phyloP scores from a whole-genome alignment of 2,888 invertebrate species.

The Lamellibrachia satsuma region DNA sequence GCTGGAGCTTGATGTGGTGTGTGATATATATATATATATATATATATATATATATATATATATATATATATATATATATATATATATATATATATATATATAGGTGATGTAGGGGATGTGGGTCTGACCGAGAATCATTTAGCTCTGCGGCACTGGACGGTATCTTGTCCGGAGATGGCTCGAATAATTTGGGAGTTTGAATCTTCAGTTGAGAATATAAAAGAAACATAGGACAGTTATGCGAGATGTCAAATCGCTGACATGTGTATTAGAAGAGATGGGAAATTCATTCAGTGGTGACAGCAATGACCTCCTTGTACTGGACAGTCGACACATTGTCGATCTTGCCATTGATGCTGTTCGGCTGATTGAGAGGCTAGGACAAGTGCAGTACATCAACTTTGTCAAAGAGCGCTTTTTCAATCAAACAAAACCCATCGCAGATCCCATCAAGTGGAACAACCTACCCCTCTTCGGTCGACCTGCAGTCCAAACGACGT shows the following conservation, averaged over 20 bases:
- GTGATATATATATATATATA: too few species aligned
- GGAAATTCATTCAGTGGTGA: slow-evolving; percentile 35
- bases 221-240: slow-evolving; percentile 31
- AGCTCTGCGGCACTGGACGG: slow-evolving; percentile 36
- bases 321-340: background rate
- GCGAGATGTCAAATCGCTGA: slow-evolving; percentile 31
- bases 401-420: too few species aligned
- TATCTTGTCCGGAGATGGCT: slow-evolving; percentile 38
- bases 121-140: slow-evolving; percentile 39
- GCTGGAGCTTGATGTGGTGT: too few species aligned
- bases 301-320: slow-evolving; percentile 25
- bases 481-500: too few species aligned
- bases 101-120: slow-evolving; percentile 37
- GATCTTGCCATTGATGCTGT: background rate
- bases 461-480: too few species aligned
- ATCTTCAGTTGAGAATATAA: slow-evolving; percentile 22
- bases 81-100: too few species aligned
- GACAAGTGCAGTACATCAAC: too few species aligned
- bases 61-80: too few species aligned
- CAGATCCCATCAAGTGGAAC: too few species aligned
- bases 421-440: too few species aligned
- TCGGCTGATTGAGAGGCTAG: background rate
- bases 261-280: slow-evolving; percentile 27
- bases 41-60: too few species aligned
- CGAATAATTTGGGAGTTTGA: slow-evolving; percentile 34